Conservation (phyloP, 1,140 invertebrate genomes). For the Psilanteris sp. region DNA sequence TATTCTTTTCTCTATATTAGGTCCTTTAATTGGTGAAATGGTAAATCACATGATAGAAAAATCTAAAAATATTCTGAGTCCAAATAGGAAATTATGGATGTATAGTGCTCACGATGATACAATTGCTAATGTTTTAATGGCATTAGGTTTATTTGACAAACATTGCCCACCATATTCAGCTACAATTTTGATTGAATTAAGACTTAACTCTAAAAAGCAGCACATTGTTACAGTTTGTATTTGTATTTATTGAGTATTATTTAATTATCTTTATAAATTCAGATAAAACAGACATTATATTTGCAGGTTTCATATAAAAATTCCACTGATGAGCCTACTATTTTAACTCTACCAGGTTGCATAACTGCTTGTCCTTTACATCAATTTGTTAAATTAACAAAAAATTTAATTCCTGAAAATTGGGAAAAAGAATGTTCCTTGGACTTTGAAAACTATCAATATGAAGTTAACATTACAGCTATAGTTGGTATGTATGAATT, state of each 20-base stretch:
- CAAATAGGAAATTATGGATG: constrained; percentile 84
- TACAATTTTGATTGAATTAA: constrained; percentile 86
- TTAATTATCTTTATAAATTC: too few relatives aligned
- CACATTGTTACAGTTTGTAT: constrained; percentile 77
- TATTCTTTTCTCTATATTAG: constrained; percentile 69
- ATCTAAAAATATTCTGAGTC: constrained; percentile 71
- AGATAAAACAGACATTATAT: too few relatives aligned
- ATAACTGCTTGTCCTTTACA: constrained; percentile 81
- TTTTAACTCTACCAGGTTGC: constrained; percentile 83
- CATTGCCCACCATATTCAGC: constrained; percentile 87
- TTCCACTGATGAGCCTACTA: constrained; percentile 78
- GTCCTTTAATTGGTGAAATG: constrained; percentile 85
- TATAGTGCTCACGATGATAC: constrained; percentile 93
- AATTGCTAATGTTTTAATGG: constrained; percentile 86
- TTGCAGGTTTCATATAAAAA: constrained; percentile 84
- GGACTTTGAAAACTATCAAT: constrained; percentile 60
- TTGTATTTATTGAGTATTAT: too few relatives aligned
- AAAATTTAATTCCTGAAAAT: constrained; percentile 80
- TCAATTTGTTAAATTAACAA: constrained; percentile 80
- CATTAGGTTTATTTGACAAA: constrained; percentile 86
- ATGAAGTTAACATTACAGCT: constrained; percentile 66
- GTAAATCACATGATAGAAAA: constrained; percentile 81
- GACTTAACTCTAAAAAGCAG: constrained; percentile 70
- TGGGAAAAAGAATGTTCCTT: constrained; percentile 82
- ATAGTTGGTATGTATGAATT: constrained; percentile 72